phyloP scores from a whole-genome alignment of 37 sponge, comb jelly and placozoan genomes.

The Bolinopsis microptera region DNA sequence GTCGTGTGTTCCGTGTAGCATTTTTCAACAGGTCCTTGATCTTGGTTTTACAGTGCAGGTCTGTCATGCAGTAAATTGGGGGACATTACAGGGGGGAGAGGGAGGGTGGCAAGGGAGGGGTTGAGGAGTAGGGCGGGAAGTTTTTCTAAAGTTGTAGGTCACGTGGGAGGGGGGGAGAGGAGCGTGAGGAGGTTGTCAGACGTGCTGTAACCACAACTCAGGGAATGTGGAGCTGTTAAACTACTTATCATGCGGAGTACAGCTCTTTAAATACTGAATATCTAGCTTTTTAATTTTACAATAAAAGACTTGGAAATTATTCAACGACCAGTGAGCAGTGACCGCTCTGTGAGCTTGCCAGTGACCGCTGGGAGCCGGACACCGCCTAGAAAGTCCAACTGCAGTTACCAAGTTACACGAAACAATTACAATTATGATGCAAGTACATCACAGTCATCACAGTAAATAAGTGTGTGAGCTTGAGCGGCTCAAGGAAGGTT shows the following conservation, averaged over 20 bases:
- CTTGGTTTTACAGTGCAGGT: background rate
- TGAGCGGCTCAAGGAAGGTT: too few relatives aligned
- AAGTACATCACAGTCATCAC: too few relatives aligned
- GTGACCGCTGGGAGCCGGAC: too few relatives aligned
- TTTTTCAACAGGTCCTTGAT: background rate
- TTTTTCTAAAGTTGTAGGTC: background rate
- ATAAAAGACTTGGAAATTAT: background rate
- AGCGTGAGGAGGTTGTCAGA: background rate
- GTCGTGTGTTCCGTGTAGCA: background rate
- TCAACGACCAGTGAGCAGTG: background rate
- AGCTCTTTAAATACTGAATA: too few relatives aligned
- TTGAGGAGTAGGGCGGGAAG: background rate
- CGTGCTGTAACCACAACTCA: background rate
- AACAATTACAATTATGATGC: too few relatives aligned
- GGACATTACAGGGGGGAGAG: background rate
- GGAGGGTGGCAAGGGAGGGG: background rate
- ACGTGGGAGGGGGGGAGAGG: background rate
- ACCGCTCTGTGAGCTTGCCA: too few relatives aligned
- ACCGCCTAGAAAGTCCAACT: too few relatives aligned
- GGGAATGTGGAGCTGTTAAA: too few relatives aligned
- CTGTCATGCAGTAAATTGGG: background rate
- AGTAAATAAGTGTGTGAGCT: too few relatives aligned
- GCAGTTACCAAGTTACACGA: too few relatives aligned
- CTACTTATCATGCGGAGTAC: too few relatives aligned
- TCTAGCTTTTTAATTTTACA: too few relatives aligned